Evolutionary conservation across 1,140 invertebrate genomes (phyloP), one percentile per base, ranked within the genome.

Genomic region (Drosophila auraria): DNA sequence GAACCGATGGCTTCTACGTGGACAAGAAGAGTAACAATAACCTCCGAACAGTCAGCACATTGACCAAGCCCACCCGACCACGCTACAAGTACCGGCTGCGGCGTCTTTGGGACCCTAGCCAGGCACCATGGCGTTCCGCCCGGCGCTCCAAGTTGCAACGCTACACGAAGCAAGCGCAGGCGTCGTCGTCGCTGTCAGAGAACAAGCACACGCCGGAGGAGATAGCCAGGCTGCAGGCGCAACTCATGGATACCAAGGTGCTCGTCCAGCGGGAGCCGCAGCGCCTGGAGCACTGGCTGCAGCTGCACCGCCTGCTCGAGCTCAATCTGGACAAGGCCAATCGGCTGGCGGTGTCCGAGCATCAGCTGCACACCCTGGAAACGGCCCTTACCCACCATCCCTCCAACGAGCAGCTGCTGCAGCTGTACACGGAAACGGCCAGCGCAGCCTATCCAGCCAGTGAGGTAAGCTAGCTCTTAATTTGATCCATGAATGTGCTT

Each of bases 361-460:
- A 81, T 7, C 86, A 89, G 58, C 3, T 90, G 17, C 57, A 74
- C 12, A 49, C 17, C 4, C 53, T 90, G 12, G 71, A 86, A 27
- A 40, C 7, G 15, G 86, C 86, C 1, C 49, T 90, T 0, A 25
- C 54, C 1, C 68, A 82, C 25, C 82, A 87, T 25, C 95, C 95
- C 94, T 79, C 95, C 44, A 91, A 95, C 80, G 95, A 95, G 82
- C 80, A 95, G 9, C 77, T 94, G 27, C 94, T 95, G 89, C 95
- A 95, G 82, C 77, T 91, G 82, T 87, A 94, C 82, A 73, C 81
- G 14, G 54, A 59, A 8, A 82, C 82, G 1, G 72, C 79, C 1
- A 74, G 51, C 12, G 58, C 50, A 11, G 63, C 82, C 1, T 90
- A 90, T 77, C 71, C 82, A 1, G 82, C 87, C 36, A 90, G 65